Conservation (phyloP, 2,113 vertebrate genomes). For the Hypocryptadius cinnamomeus region DNA sequence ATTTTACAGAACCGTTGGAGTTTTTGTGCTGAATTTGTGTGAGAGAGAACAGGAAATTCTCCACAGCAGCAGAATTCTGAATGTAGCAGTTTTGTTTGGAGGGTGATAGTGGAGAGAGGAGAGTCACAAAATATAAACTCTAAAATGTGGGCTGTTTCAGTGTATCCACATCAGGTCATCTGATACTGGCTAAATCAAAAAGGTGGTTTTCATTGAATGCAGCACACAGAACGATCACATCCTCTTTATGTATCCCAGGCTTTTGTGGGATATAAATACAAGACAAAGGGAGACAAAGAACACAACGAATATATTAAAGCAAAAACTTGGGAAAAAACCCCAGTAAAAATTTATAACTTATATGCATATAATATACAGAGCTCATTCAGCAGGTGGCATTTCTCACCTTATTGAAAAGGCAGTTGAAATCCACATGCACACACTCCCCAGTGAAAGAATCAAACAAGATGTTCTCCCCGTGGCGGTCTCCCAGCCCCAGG, state of each 20-base stretch:
- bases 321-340: fast-evolving
- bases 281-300: not conserved
- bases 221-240: not conserved
- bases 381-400: not conserved
- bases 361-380: not conserved
- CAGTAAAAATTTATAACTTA: not conserved
- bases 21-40: not conserved
- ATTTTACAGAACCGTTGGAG: not conserved
- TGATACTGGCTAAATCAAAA: not conserved
- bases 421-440: slow-evolving; percentile 98
- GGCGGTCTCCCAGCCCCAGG: slow-evolving; percentile 94
- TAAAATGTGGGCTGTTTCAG: not conserved
- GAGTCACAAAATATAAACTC: not conserved
- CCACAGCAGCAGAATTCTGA: not conserved
- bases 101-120: not conserved
- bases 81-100: not conserved
- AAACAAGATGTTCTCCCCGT: slow-evolving; percentile 96
- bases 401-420: slow-evolving; percentile 96
- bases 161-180: not conserved
- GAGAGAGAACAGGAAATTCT: not conserved
- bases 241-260: not conserved
- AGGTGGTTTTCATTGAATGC: not conserved
- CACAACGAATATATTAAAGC: not conserved
- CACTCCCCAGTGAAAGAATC: slow-evolving; percentile 95
- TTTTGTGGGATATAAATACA: not conserved